Evolutionary conservation across 2,888 invertebrate species (phyloP), one percentile per base, ranked within the genome.

Genomic region (Noctuana brunneofusca): DNA sequence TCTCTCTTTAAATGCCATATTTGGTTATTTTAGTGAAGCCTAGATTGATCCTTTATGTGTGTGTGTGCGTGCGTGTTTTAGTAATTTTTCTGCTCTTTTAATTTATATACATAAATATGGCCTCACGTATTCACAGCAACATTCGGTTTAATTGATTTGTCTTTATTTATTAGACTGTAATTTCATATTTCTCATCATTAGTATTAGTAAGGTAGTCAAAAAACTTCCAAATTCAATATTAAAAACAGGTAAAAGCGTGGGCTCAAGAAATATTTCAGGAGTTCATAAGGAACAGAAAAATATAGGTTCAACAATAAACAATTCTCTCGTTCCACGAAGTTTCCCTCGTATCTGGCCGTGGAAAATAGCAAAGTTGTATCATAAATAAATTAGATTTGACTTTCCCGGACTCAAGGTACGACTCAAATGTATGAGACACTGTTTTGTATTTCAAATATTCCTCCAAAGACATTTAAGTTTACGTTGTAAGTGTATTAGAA

Each of bases 371-470:
- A 32, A 52, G 30, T 52, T 52, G 32, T 30, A 35, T 53, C 53
- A 53, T 53, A 53, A 53, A 53, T 53, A 53, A 53, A 53, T 53
- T 53, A 53, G 16, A 53, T 53, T 53, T 20, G 53, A 53, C n/a
- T 53, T 52, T 20, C 24, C 4, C 53, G 12, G 20, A n/a, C 35
- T 14, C 11, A 16, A 18, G 18, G 30, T 52, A 32, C 18, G 35
- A 1, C 35, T 53, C 20, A 35, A 16, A 20, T 53, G 18, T 41
- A 48, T 48, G 22, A 20, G 46, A 48, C 46, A 48, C n/a, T 22
- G 46, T 48, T 48, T 48, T 6, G 20, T 22, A 11, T 18, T 18
- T 41, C 41, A 48, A 22, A 48, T 22, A 22, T 48, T 22, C n/a
- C 27, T 48, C 12, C 12, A 48, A 22, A 12, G 32, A 2, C 5